Percentiles rank a stretch among this genome's conserved stretches.
phyloP scores from a whole-genome alignment of 1,140 invertebrate species.

The Lineus longissimus region DNA sequence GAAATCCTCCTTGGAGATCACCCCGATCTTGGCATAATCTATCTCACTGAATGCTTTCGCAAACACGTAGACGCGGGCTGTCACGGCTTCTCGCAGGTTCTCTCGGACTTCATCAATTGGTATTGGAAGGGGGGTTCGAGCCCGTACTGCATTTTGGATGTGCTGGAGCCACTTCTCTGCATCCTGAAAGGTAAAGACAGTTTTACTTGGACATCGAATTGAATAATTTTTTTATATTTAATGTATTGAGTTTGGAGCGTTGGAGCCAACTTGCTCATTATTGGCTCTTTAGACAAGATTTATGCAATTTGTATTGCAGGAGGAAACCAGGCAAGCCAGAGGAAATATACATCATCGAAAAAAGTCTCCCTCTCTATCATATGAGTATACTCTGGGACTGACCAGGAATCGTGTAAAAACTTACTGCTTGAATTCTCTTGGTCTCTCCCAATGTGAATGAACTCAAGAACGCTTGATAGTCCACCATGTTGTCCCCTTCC shows the following conservation, averaged over 20 bases:
- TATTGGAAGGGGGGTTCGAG: slow-evolving; percentile 22
- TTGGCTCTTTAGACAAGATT: too few relatives aligned
- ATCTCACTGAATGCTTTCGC: slow-evolving; percentile 33
- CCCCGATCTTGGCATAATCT: slow-evolving; percentile 47
- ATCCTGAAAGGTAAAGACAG: slow-evolving; percentile 19
- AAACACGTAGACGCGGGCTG: slow-evolving; percentile 32
- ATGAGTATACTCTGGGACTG: too few relatives aligned
- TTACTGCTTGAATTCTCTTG: too few relatives aligned
- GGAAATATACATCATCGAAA: too few relatives aligned
- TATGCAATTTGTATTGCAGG: too few relatives aligned
- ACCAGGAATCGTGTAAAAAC: too few relatives aligned
- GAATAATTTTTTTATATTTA: too few relatives aligned
- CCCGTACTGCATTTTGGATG: slow-evolving; percentile 23
- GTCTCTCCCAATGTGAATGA: slow-evolving; percentile 11
- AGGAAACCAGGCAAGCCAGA: too few relatives aligned
- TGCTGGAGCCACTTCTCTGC: slow-evolving; percentile 30
- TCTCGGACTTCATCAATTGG: slow-evolving; percentile 33
- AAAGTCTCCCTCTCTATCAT: too few relatives aligned
- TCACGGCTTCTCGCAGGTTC: slow-evolving; percentile 35
- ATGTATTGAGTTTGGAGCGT: too few relatives aligned
- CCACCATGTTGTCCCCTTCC: slow-evolving; percentile 28
- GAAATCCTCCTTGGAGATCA: slow-evolving; percentile 43
- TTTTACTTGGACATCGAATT: too few relatives aligned
- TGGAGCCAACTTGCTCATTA: too few relatives aligned
- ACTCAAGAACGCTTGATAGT: slow-evolving; percentile 38